Base-by-base conservation (phyloP, 2,797 vertebrate genomes). In the Gadopsis marmoratus region DNA sequence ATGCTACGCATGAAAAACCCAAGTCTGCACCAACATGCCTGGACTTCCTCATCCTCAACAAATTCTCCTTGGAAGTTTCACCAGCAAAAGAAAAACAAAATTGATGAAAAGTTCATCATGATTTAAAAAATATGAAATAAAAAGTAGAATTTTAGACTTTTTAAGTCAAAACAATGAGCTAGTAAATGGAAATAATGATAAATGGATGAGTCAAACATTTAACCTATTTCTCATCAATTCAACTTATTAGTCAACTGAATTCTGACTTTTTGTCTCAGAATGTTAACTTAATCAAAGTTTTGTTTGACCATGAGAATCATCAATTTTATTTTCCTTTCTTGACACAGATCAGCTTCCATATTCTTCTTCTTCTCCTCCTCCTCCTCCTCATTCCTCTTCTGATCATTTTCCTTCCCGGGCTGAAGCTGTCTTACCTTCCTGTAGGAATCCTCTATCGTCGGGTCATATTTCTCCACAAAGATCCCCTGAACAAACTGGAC, bases 401-500 rank as follows among this genome's bases (percentile, higher is more conserved):
- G 10, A n/a, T 45, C 0, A 33, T 58, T 35, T 37, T 11, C 9
- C 55, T 21, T 37, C 56, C 19, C 19, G 1, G 67, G 50, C 19
- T 5, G 48, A 16, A 4, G 26, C 37, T 2, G 61, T 76, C 89
- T 89, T 51, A 99, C 98, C 97, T 99, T 99, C 95, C 98, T 97
- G 93, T 99, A 99, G 77, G 98, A 99, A 91, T 99, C 98, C 95
- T 99, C 98, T 98, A 99, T 99, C 93, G 98, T 99, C 62, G 98
- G 98, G 94, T 99, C 98, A 79, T 99, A 99, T 92, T 99, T 99
- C 95, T 99, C 98, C 94, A 99, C 98, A 94, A 99, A 99, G 95
- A 99, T 99, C 91, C 98, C 98, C 96, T 99, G 98, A 94, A 99
- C 98, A 94, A 99, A 99, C 92, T 99, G 98, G 92, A 99, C 98